Percentiles rank a stretch among this genome's conserved stretches.
Conservation (phyloP, 2,797 vertebrate species). For the Myiotriccus ornatus region DNA sequence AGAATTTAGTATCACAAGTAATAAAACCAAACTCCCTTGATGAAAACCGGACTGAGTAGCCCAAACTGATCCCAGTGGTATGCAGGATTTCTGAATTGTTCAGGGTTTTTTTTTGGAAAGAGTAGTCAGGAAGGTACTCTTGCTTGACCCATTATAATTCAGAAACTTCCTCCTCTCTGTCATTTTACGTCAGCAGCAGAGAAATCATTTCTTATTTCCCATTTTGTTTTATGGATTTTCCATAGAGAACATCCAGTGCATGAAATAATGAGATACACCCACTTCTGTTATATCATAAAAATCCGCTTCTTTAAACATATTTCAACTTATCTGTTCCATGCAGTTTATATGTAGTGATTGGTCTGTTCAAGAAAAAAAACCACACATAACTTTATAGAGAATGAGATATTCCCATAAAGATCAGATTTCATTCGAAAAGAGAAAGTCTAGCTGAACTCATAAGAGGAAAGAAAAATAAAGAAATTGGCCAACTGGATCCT, state of each 20-base stretch:
- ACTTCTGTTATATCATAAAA: neutral
- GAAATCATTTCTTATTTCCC: neutral
- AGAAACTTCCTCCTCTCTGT: neutral
- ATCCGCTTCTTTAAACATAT: neutral
- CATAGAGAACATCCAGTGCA: neutral
- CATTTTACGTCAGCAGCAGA: neutral
- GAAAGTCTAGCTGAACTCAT: neutral
- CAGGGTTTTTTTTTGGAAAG: neutral
- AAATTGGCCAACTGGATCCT: neutral
- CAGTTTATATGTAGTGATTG: neutral
- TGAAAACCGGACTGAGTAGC: neutral
- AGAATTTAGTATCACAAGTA: neutral
- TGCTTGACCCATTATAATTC: neutral
- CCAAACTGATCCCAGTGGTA: neutral
- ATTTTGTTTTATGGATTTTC: slow-evolving; percentile 9
- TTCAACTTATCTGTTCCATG: neutral
- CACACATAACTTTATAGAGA: neutral
- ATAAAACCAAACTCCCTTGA: neutral
- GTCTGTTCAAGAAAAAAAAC: neutral
- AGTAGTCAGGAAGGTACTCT: neutral
- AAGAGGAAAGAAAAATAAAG: neutral
- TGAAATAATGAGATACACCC: neutral
- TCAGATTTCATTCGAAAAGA: slow-evolving; percentile 5
- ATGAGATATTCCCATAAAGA: slow-evolving; percentile 21
- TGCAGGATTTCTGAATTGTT: neutral